phyloP scores from a whole-genome alignment of 1,140 invertebrate genomes.

The Drosophila santomea region DNA sequence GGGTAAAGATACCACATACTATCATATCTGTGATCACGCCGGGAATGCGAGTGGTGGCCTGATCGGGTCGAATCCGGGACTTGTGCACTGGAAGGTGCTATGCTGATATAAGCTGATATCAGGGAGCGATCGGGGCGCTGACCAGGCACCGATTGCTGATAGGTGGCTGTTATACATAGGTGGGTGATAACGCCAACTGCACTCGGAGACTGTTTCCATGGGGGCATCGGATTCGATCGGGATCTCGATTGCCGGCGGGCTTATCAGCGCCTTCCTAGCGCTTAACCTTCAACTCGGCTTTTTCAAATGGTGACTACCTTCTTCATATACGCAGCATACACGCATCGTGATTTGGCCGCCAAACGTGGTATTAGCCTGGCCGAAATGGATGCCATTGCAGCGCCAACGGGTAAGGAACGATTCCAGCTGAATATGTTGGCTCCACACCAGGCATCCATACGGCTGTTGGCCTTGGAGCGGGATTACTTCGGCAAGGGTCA shows the following conservation, averaged over 20 bases:
- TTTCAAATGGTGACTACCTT: not conserved
- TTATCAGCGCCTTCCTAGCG: slow-evolving; percentile 15
- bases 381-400: slow-evolving; percentile 28
- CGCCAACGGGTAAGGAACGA: not conserved
- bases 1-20: slow-evolving; percentile 12
- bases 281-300: slow-evolving; percentile 12
- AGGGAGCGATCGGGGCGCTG: slow-evolving; percentile 25
- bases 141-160: slow-evolving; percentile 26
- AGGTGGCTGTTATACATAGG: not conserved
- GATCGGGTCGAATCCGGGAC: slow-evolving; percentile 26
- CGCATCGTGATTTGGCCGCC: slow-evolving; percentile 44
- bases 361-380: slow-evolving; percentile 38
- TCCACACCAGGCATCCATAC: slow-evolving; percentile 78
- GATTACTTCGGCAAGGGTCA: slow-evolving; percentile 76
- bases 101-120: slow-evolving; percentile 6
- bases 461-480: slow-evolving; percentile 53
- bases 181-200: slow-evolving; percentile 28
- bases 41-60: slow-evolving; percentile 16
- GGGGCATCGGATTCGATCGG: slow-evolving; percentile 18
- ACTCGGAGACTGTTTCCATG: slow-evolving; percentile 45
- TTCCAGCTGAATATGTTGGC: slow-evolving; percentile 19
- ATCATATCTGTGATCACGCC: slow-evolving; percentile 26
- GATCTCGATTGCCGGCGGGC: slow-evolving; percentile 9
- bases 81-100: slow-evolving; percentile 12
- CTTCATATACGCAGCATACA: slow-evolving; percentile 27